Conservation (phyloP, 1,140 invertebrate species). For the Neomicropteryx cornuta region DNA sequence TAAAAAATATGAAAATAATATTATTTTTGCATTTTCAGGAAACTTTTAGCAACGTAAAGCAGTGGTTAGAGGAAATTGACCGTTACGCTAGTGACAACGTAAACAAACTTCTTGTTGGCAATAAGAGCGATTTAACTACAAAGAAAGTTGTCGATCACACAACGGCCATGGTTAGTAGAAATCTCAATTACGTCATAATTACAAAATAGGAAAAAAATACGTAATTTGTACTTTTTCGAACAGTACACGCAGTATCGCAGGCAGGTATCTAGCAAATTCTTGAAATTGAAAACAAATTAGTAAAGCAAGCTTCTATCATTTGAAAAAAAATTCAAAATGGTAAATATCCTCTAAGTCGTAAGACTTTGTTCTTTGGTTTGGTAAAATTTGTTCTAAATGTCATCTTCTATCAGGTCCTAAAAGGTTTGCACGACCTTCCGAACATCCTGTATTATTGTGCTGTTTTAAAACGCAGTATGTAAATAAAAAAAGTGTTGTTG, state of each 20-base stretch:
- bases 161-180: conserved; percentile 71
- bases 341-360: too few species aligned
- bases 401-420: too few species aligned
- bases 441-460: too few species aligned
- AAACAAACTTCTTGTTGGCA: conserved; percentile 96
- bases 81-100: conserved; percentile 99
- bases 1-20: too few species aligned
- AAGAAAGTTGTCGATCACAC: conserved; percentile 93
- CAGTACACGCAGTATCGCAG: background rate
- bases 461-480: too few species aligned
- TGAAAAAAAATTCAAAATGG: too few species aligned
- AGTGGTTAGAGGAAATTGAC: conserved; percentile 97
- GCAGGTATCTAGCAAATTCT: too few species aligned
- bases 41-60: conserved; percentile 95
- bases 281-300: too few species aligned
- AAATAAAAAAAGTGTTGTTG: too few species aligned
- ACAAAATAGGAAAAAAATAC: conserved; percentile 65
- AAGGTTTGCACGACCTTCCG: too few species aligned
- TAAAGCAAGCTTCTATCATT: too few species aligned
- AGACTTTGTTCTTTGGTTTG: background rate
- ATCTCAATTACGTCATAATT: conserved; percentile 23
- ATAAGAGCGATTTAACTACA: conserved; percentile 93
- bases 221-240: too few species aligned
- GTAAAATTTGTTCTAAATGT: background rate
- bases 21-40: conserved; percentile 46